Evolutionary conservation across 2,888 invertebrate species (phyloP).

Genomic region (Scaptomyza tumidula): DNA sequence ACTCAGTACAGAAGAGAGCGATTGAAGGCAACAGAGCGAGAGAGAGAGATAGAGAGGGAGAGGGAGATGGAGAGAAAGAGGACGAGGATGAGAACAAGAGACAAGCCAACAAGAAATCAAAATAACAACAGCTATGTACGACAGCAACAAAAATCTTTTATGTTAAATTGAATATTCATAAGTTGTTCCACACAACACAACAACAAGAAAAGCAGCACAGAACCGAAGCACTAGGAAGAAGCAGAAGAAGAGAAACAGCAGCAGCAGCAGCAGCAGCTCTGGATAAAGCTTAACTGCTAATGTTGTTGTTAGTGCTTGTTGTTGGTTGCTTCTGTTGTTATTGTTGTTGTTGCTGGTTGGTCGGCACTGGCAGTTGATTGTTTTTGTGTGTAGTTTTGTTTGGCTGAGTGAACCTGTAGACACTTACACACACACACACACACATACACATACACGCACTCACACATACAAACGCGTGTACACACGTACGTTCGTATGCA

Average conservation of each 20-base stretch:
- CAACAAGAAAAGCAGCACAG: conserved; percentile 12
- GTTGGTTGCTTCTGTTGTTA: conserved; percentile 27
- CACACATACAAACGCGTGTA: conserved; percentile 6
- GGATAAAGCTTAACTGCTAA: conserved; percentile 54
- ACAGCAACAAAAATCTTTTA: conserved; percentile 74
- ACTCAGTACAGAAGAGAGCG: conserved; percentile 1
- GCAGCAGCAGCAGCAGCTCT: conserved; percentile 22
- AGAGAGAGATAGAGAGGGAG: not conserved
- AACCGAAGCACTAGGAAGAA: conserved; percentile 9
- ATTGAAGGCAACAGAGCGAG: not conserved
- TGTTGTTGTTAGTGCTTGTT: conserved; percentile 9
- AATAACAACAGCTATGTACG: conserved; percentile 61
- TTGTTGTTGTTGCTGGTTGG: conserved; percentile 39
- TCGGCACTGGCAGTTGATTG: conserved; percentile 69
- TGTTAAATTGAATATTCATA: conserved; percentile 80
- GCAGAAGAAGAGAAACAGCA: conserved; percentile 18
- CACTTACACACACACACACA: conserved; percentile 27
- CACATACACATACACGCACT: conserved; percentile 10
- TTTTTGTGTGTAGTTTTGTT: conserved; percentile 78
- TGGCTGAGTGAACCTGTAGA: conserved; percentile 76
- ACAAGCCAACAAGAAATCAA: conserved; percentile 59
- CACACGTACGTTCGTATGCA: conserved; percentile 28
- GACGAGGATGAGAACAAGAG: conserved; percentile 11
- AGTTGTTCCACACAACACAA: conserved; percentile 62
- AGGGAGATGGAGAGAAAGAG: not conserved